phyloP scores from a whole-genome alignment of 1,140 invertebrate species.

The Sesamia nonagrioides region DNA sequence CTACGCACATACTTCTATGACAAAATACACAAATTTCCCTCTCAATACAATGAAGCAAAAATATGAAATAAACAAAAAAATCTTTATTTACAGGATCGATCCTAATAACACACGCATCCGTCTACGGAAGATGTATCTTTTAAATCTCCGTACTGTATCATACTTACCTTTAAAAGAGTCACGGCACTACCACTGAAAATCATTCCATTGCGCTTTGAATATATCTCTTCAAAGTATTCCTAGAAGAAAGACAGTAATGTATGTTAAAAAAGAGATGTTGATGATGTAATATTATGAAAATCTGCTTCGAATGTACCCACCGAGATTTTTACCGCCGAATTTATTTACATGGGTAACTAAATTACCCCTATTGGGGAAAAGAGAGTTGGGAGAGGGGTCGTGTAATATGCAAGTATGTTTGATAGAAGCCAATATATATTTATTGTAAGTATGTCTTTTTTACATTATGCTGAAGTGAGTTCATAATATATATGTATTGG shows the following conservation, averaged over 20 bases:
- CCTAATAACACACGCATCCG: conserved; percentile 43
- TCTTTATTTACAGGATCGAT: conserved; percentile 45
- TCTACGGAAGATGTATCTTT: conserved; percentile 46
- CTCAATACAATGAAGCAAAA: conserved; percentile 4
- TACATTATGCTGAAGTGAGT: conserved; percentile 13
- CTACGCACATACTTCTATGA: background rate
- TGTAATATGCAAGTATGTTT: conserved; percentile 47
- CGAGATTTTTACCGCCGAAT: conserved; percentile 59
- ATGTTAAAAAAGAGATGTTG: conserved; percentile 16
- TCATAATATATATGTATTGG: conserved; percentile 1
- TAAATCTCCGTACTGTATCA: conserved; percentile 1
- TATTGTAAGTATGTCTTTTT: background rate
- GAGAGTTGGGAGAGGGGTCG: conserved; percentile 36
- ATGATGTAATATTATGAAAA: conserved; percentile 36
- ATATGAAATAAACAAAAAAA: conserved; percentile 43
- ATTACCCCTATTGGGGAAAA: conserved; percentile 62
- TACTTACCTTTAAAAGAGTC: conserved; percentile 1
- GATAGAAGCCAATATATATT: conserved; percentile 23
- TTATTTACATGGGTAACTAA: conserved; percentile 66
- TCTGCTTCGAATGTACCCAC: conserved; percentile 48
- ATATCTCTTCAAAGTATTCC: too few species aligned
- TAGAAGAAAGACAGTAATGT: conserved; percentile 42
- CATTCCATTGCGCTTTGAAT: background rate
- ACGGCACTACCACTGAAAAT: background rate
- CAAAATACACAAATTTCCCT: background rate